A percentile compares a stretch with the other conserved stretches of the same genome.
Conservation (phyloP, 2,113 vertebrate genomes). For the Cichladusa arquata region DNA sequence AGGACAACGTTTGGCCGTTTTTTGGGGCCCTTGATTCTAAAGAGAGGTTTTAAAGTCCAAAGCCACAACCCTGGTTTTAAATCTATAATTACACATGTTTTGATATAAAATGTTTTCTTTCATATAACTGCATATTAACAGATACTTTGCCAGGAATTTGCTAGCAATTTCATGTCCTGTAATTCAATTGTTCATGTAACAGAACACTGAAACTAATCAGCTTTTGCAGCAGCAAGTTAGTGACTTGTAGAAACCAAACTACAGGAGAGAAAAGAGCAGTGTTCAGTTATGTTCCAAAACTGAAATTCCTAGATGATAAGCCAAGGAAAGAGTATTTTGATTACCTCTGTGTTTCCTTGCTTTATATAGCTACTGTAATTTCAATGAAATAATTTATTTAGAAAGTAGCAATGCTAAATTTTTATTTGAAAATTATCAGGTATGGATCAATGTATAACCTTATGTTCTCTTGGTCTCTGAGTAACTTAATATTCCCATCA, state of each 20-base stretch:
- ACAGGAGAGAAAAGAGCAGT: neutral
- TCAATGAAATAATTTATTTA: neutral
- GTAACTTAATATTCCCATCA: neutral
- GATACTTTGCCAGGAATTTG: neutral
- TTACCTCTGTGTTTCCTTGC: neutral
- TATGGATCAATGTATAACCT: neutral
- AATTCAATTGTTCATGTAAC: neutral
- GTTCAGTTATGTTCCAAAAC: neutral
- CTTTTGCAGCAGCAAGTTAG: neutral
- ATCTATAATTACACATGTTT: neutral
- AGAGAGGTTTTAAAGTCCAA: neutral
- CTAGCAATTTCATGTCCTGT: neutral
- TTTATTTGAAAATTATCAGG: neutral
- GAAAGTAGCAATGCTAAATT: neutral
- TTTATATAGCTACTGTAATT: neutral
- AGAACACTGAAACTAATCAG: neutral
- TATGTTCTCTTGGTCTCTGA: neutral
- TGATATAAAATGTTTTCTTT: neutral
- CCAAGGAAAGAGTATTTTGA: neutral
- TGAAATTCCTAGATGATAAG: neutral
- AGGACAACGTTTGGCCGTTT: slow-evolving; percentile 51
- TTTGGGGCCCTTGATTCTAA: neutral
- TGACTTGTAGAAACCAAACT: neutral
- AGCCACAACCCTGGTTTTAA: neutral
- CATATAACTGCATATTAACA: neutral